Base-by-base conservation (phyloP, 2,113 vertebrate species). In the Caranx ignobilis region DNA sequence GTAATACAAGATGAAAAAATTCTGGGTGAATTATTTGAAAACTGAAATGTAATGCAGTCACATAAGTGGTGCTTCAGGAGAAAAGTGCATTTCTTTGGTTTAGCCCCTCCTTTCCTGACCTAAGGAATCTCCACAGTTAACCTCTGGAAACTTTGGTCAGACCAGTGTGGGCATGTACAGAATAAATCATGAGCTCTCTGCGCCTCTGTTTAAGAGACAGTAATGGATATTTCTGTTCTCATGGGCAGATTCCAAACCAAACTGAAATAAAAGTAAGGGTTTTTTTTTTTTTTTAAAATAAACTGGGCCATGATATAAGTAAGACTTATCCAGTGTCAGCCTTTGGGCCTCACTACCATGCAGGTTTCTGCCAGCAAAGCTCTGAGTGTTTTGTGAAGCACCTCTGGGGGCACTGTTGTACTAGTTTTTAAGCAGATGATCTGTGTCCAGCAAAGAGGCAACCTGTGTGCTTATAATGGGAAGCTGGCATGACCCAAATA, bases 331-430 rank as follows among this genome's bases (percentile, higher is more conserved):
- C 32, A 16, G 8, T 75, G 21, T 16, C 5, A 31, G 26, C 9
- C 13, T 65, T 9, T 21, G 9, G 0, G 2, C 39, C 63, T 43
- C 8, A 47, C 35, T 26, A 2, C 19, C 32, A 31, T 61, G 21
- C 3, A 32, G 35, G 13, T 75, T 39, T 52, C 54, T 79, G 26
- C 10, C 62, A 75, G 41, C 26, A 39, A 63, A 3, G 1, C 31
- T 15, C 41, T 11, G 5, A 87, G 70, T 21, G 60, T 15, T 66
- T 43, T 10, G 10, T 4, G 47, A 47, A 19, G 50, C 9, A 48
- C 87, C 89, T 55, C 71, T 69, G 80, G 91, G 84, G 88, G 87
- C 89, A 84, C 82, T 86, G 71, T 81, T 85, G 82, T n/a, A 67
- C 66, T 18, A 55, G 0, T 39, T 82, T 82, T 83, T 2, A 48